Base-by-base conservation (phyloP, 1,140 invertebrate species). In the Macrosteles quadrilineatus region DNA sequence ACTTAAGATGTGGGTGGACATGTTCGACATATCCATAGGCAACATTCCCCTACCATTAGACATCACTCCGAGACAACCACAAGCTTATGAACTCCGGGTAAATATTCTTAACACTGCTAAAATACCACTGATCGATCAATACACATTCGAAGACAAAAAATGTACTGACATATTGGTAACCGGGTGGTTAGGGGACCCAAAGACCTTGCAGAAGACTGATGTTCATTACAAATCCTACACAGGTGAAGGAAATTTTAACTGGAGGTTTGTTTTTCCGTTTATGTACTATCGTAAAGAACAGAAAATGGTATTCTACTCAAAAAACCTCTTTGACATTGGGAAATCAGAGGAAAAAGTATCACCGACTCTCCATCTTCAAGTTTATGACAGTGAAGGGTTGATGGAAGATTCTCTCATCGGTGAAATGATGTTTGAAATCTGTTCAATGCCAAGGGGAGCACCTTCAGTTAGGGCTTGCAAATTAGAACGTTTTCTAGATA, bases 1-100 rank as follows among this genome's bases (percentile, higher is more conserved):
- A 82, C 76, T 97, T 27, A 91, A 95, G 79, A 85, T 97, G 83
- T 97, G 94, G 94, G 83, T 97, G 9, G 95, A 97, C 77, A 89
- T 97, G 81, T 96, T 94, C 78, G 84, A 90, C 19, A 84, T 87
- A 68, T 85, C 85, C 70, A 79, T 82, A 77, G 81, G 81, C 0
- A 85, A 82, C 77, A 83, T 84, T 59, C 87, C 87, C 2, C 84
- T 85, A 17, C 84, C 90, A 27, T 83, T 95, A 0, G 88, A 95
- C 76, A 93, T 97, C 70, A 87, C 87, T 2, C 91, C 91, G 0
- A 83, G 88, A 70, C 87, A 88, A 74, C 88, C 91, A 1, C 85
- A 87, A 75, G 82, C 87, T 45, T 96, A 91, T 80, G 94, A 96
- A 81, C 83, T 97, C 11, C 86, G 94, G 50, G 87, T 94, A 32